Percentiles rank a stretch among this genome's conserved stretches.
phyloP scores from a whole-genome alignment of 2,888 invertebrate species.

The Acronicta aceris region DNA sequence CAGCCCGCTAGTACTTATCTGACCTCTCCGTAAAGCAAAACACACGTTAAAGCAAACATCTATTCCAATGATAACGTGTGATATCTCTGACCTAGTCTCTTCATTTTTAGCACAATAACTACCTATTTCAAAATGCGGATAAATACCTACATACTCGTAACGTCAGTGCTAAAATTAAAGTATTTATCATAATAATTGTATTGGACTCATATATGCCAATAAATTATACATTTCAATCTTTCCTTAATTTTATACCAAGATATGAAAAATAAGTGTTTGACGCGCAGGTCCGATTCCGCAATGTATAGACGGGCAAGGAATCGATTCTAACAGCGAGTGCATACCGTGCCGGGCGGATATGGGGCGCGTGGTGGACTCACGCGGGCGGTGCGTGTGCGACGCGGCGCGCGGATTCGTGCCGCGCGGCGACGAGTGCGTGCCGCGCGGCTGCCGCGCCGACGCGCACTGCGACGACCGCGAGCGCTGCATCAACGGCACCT shows the following conservation, averaged over 20 bases:
- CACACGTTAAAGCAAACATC: neutral
- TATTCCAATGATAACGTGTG: neutral
- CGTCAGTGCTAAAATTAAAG: no score
- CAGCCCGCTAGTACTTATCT: no score
- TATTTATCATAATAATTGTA: no score
- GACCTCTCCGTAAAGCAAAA: neutral
- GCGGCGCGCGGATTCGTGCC: conserved; percentile 93
- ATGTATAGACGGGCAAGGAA: conserved; percentile 94
- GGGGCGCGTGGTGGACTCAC: conserved; percentile 93
- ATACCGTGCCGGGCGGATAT: conserved; percentile 92
- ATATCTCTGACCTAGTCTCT: conserved; percentile 4
- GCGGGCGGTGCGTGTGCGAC: conserved; percentile 95
- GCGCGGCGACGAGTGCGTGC: conserved; percentile 94
- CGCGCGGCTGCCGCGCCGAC: conserved; percentile 92
- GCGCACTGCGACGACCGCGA: conserved; percentile 93
- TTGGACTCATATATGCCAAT: no score
- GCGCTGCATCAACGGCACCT: conserved; percentile 93
- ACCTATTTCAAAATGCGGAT: no score
- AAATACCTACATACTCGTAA: no score
- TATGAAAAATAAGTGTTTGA: neutral
- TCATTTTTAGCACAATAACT: neutral
- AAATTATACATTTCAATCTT: neutral
- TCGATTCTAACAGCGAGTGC: conserved; percentile 94
- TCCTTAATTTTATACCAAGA: neutral
- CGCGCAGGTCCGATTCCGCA: conserved; percentile 86